Base-by-base conservation (phyloP, 2,888 invertebrate species). In the Aplocera efformata region DNA sequence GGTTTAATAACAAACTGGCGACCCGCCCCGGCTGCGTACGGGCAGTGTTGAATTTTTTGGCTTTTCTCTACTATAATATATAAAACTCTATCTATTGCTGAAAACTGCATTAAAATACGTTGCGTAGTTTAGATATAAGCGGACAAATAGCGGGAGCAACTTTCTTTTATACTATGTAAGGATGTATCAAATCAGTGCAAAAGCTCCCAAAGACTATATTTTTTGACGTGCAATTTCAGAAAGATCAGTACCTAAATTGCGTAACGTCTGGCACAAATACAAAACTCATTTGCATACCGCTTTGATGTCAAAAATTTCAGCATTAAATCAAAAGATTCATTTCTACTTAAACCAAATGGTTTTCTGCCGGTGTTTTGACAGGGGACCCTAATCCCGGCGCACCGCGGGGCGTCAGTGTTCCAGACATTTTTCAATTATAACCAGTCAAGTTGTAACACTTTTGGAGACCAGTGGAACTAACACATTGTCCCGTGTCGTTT, bases 391-490 rank as follows among this genome's bases (percentile, higher is more conserved):
- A 75, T 78, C 77, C 73, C 52, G 50, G 48, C 65, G 63, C 82
- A 63, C 79, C 68, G 75, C 76, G 77, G 82, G 82, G 75, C 73
- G 79, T 71, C 78, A 56, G 70, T 82, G 82, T 67, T 50, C 51
- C 63, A 77, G 81, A 82, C 82, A 57, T 79, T 81, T 81, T 80
- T 56, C 58, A 58, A 58, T 55, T 81, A 81, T 75, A 79, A 75
- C 72, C 73, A 74, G 32, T 40, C 72, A 69, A 74, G 66, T 69
- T 71, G 76, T 75, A 72, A 76, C 78, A 79, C 79, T 79, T 76
- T 74, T 72, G 67, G 62, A 64, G 67, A 41, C 44, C 44, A n/a
- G n/a, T n/a, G 29, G 48, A 51, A 48, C 54, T 54, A 51, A 45
- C 43, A 45, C 45, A 45, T 41, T 45, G 43, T 48, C 34, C 38